Percentiles rank a stretch among this genome's conserved stretches.
Conservation (phyloP, 1,140 invertebrate genomes). For the Magallana ariakensis region DNA sequence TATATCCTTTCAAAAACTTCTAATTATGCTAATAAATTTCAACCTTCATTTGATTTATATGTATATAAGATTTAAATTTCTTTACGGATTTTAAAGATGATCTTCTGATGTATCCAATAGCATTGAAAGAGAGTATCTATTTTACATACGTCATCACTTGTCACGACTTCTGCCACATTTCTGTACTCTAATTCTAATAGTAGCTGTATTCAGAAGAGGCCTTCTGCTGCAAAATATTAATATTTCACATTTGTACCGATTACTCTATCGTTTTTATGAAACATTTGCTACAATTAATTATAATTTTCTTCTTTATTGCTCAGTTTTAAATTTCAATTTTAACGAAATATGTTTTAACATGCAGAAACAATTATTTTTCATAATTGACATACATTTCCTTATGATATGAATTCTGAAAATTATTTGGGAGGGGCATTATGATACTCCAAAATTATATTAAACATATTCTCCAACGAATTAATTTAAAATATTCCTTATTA, state of each 20-base stretch:
- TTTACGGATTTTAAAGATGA: neutral
- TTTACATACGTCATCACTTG: constrained; percentile 10
- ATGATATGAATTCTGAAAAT: neutral
- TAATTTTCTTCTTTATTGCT: neutral
- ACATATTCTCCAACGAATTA: too few species aligned
- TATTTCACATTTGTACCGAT: constrained; percentile 14
- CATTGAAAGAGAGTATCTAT: neutral
- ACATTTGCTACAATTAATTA: neutral
- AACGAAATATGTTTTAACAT: neutral
- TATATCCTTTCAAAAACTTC: constrained; percentile 18
- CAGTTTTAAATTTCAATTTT: constrained; percentile 1
- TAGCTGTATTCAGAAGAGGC: neutral
- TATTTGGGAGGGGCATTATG: too few species aligned
- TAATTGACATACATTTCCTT: neutral
- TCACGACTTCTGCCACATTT: constrained; percentile 17
- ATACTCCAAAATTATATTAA: too few species aligned
- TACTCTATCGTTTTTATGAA: neutral
- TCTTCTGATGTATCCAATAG: neutral
- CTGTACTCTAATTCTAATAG: neutral
- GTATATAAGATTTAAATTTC: constrained; percentile 9
- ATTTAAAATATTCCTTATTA: too few species aligned
- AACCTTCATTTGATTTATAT: constrained; percentile 18
- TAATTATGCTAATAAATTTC: constrained; percentile 31
- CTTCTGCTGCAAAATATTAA: neutral
- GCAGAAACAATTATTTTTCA: neutral